These are phyloP conservation scores for Calameuta idolon DNA, from an alignment of 2,888 invertebrate genomes.

Conservation along the genomic window DNA sequence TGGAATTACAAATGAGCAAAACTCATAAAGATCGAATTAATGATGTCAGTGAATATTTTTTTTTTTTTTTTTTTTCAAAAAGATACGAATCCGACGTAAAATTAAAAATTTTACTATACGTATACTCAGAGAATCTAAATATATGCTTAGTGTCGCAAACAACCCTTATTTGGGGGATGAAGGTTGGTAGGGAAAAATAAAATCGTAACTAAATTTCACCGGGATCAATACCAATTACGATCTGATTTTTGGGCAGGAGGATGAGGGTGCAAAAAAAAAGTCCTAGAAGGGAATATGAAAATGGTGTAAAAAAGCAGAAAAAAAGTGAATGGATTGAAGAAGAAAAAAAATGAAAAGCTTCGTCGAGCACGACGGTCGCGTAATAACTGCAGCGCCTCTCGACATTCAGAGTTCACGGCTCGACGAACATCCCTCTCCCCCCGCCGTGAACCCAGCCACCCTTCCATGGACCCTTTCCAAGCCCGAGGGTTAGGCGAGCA, in stretches of 20 bases:
- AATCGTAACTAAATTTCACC: neutral
- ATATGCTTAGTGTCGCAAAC: neutral
- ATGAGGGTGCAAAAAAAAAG: neutral
- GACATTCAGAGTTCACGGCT: conserved; percentile 24
- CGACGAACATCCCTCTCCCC: conserved; percentile 9
- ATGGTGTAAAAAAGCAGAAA: neutral
- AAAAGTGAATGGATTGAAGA: neutral
- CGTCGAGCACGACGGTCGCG: neutral
- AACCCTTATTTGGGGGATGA: neutral
- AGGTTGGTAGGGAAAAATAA: neutral
- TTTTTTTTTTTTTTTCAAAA: neutral
- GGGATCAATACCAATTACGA: neutral
- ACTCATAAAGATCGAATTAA: neutral
- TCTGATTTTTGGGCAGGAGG: neutral
- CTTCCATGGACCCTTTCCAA: neutral
- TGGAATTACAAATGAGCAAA: neutral
- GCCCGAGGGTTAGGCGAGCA: conserved; percentile 12
- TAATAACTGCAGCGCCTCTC: conserved; percentile 8
- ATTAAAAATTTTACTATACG: neutral
- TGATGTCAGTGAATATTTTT: neutral
- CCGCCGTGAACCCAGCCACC: neutral
- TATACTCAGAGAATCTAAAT: neutral
- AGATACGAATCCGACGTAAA: too few species aligned
- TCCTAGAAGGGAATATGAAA: neutral
- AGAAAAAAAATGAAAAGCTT: neutral